Evolutionary conservation across 2,888 invertebrate genomes (phyloP).

Genomic region (Drosophila diplacantha): DNA sequence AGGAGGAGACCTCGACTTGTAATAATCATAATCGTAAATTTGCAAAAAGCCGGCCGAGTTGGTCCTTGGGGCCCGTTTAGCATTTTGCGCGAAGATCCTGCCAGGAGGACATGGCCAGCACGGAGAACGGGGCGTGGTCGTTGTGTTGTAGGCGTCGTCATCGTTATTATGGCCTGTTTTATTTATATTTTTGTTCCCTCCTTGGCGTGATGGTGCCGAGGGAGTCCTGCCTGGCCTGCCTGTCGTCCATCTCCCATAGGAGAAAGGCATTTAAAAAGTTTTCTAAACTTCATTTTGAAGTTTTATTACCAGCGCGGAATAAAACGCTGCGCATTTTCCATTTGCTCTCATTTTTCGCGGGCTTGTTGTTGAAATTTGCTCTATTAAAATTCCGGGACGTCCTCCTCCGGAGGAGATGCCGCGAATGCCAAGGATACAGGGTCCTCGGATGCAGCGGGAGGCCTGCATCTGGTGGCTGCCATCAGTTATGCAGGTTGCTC

Average conservation of each 20-base stretch:
- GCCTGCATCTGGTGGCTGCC: slow-evolving; percentile 27
- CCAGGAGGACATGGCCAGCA: slow-evolving; percentile 14
- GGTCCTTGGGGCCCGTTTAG: slow-evolving; percentile 69
- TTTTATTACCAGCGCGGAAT: slow-evolving; percentile 57
- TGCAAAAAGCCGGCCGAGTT: slow-evolving; percentile 62
- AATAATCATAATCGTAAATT: slow-evolving; percentile 74
- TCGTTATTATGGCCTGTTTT: slow-evolving; percentile 53
- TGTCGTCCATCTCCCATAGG: slow-evolving; percentile 29
- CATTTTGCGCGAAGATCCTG: slow-evolving; percentile 52
- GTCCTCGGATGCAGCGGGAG: slow-evolving; percentile 36
- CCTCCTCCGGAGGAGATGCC: slow-evolving; percentile 32
- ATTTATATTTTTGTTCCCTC: slow-evolving; percentile 22
- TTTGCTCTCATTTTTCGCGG: slow-evolving; percentile 22
- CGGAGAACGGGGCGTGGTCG: slow-evolving; percentile 21
- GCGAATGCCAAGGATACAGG: slow-evolving; percentile 48
- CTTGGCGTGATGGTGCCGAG: slow-evolving; percentile 1
- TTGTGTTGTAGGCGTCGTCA: slow-evolving; percentile 64
- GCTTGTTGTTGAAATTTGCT: slow-evolving; percentile 66
- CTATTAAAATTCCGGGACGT: slow-evolving; percentile 65
- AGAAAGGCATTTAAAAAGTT: slow-evolving; percentile 67
- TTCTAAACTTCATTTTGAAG: slow-evolving; percentile 72
- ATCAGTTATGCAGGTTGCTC: slow-evolving; percentile 58
- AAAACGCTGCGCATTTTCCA: slow-evolving; percentile 33
- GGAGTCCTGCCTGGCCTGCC: slow-evolving; percentile 4
- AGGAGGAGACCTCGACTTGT: slow-evolving; percentile 65